Evolutionary conservation across 2,797 vertebrate genomes (phyloP), one percentile per base, ranked within the genome.

Genomic region (Acrossocheilus wenchowensis): DNA sequence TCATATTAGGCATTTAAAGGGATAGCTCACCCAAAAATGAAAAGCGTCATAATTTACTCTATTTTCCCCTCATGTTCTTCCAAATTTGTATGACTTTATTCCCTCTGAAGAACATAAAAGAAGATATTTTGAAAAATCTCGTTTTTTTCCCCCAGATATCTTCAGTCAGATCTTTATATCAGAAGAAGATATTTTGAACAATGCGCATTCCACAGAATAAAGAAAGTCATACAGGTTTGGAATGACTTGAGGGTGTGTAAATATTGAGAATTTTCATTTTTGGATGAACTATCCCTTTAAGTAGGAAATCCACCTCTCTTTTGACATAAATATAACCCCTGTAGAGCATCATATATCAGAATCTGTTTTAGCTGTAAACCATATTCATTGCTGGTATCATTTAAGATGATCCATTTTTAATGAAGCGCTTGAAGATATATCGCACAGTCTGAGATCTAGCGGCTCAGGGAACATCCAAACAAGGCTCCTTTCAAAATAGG

Each of bases 341-440:
- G 64, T 36, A 34, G 50, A 54, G 62, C 15, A 14, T 80, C 52
- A 36, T 71, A 72, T 80, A 72, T 85, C 77, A 85, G n/a, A 79
- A 30, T 79, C 26, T 79, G 64, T 78, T 79, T 78, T 71, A 85
- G 62, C 83, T 84, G 26, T 57, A 60, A 79, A 57, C 64, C 75
- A 41, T 78, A 30, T 85, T 79, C n/a, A 68, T 84, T 68, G 83
- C 74, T 84, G 50, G 10, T 60, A 43, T 85, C 50, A 71, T 78
- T 85, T 78, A 57, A 41, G 75, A 60, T 85, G 50, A 85, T 85
- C 39, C 52, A 79, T 85, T 71, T 85, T 78, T 79, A 79, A 54
- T 79, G 75, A 69, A 36, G 66, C 54, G 26, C 77, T 71, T 60
- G n/a, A 71, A 85, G 75, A 85, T 74, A 60, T 54, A 85, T 78